phyloP scores from a whole-genome alignment of 2,797 vertebrate species.

The Calcarius lapponicus region DNA sequence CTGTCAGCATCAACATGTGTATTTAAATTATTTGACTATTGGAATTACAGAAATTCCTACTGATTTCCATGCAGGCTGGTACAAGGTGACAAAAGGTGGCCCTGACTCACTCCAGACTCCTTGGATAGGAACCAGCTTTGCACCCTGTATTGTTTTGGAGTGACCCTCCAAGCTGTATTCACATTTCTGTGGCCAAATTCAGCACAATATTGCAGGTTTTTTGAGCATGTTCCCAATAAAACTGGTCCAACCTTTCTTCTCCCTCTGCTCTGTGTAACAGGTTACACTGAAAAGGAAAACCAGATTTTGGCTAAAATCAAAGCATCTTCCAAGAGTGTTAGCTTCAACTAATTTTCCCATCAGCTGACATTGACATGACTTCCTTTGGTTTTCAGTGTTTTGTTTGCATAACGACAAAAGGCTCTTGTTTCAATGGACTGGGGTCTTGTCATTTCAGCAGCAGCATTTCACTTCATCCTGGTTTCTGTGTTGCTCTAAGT shows the following conservation, averaged over 20 bases:
- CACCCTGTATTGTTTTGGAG: not conserved
- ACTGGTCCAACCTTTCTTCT: not conserved
- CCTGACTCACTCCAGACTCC: not conserved
- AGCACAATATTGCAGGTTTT: not conserved
- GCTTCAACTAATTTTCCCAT: not conserved
- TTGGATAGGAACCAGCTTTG: not conserved
- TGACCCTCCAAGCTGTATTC: not conserved
- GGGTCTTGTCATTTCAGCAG: not conserved
- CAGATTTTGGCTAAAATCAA: not conserved
- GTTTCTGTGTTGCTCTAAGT: not conserved
- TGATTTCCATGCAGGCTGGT: not conserved
- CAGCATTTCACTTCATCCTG: not conserved
- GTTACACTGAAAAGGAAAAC: not conserved
- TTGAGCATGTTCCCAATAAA: not conserved
- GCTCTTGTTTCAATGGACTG: not conserved
- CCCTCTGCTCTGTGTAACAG: not conserved
- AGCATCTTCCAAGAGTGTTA: not conserved
- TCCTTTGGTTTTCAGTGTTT: constrained; percentile 5
- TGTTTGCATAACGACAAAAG: constrained; percentile 10
- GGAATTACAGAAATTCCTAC: not conserved
- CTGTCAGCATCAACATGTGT: not conserved
- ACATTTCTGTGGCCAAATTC: not conserved
- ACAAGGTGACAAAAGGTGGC: not conserved
- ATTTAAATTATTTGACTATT: not conserved
- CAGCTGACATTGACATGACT: not conserved